Percentiles rank a stretch among this genome's conserved stretches.
phyloP scores from a whole-genome alignment of 1,140 invertebrate genomes.

The Bactericera cockerelli region DNA sequence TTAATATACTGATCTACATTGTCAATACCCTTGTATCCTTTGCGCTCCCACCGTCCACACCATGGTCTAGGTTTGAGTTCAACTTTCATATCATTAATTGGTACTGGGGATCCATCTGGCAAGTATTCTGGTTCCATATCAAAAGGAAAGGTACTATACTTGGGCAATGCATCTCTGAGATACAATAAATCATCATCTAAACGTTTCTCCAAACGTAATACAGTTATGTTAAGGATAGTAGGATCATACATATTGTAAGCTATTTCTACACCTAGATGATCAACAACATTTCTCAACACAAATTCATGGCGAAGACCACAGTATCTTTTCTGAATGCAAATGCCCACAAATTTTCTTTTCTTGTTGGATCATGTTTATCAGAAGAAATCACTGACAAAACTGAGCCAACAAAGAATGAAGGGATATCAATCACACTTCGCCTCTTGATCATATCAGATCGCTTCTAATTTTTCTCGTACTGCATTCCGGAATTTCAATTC shows the following conservation, averaged over 20 bases:
- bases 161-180: slow-evolving; percentile 78
- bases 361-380: slow-evolving; percentile 74
- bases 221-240: slow-evolving; percentile 74
- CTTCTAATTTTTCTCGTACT: slow-evolving; percentile 74
- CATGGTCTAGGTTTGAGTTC: slow-evolving; percentile 74
- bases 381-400: slow-evolving; percentile 82
- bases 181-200: slow-evolving; percentile 82
- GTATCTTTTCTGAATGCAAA: slow-evolving; percentile 75
- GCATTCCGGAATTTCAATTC: slow-evolving; percentile 58
- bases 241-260: slow-evolving; percentile 90
- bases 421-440: slow-evolving; percentile 67
- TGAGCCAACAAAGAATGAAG: slow-evolving; percentile 94
- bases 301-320: slow-evolving; percentile 70
- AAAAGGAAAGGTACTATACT: slow-evolving; percentile 84
- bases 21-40: slow-evolving; percentile 59
- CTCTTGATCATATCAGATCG: slow-evolving; percentile 84
- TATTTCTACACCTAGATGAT: slow-evolving; percentile 79
- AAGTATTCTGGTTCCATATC: slow-evolving; percentile 76
- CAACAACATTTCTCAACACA: slow-evolving; percentile 81
- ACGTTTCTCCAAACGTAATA: slow-evolving; percentile 79
- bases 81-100: slow-evolving; percentile 72
- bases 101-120: slow-evolving; percentile 59
- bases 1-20: slow-evolving; percentile 41
- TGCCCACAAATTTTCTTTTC: slow-evolving; percentile 81
- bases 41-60: slow-evolving; percentile 67